Conservation (phyloP, 2,888 invertebrate species). For the Mythimna impura region DNA sequence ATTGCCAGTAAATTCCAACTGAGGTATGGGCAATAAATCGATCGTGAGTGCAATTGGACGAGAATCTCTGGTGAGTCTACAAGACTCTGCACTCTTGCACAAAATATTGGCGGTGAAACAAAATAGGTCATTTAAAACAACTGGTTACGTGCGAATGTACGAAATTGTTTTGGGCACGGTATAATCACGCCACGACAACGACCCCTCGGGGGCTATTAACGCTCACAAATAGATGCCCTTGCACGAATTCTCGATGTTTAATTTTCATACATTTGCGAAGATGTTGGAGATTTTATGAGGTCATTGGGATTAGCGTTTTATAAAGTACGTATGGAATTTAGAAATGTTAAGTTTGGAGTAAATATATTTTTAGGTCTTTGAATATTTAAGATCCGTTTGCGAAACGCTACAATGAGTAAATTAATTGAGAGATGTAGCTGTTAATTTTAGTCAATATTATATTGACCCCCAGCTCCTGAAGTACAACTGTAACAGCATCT, state of each 20-base stretch:
- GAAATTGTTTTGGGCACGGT: conserved; percentile 40
- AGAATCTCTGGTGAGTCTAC: conserved; percentile 59
- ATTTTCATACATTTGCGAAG: conserved; percentile 50
- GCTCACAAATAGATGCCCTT: conserved; percentile 26
- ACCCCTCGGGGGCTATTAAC: conserved; percentile 29
- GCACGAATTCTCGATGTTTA: conserved; percentile 21
- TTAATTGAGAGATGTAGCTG: neutral
- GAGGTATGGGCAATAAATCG: conserved; percentile 59
- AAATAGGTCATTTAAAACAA: conserved; percentile 49
- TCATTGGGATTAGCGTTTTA: conserved; percentile 36
- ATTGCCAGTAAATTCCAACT: conserved; percentile 55
- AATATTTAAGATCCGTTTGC: conserved; percentile 8
- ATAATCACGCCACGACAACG: conserved; percentile 33
- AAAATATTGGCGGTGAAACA: conserved; percentile 42
- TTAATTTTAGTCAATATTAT: too few species aligned
- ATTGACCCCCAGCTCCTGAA: too few species aligned
- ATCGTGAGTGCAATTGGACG: conserved; percentile 62
- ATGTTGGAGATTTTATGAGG: conserved; percentile 36
- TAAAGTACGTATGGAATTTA: conserved; percentile 31
- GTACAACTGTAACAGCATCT: too few species aligned
- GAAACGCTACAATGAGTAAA: neutral
- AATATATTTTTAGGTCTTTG: conserved; percentile 18
- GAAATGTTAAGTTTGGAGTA: conserved; percentile 4
- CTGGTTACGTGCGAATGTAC: conserved; percentile 21
- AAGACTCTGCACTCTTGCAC: conserved; percentile 68